Evolutionary conservation across 2,113 vertebrate genomes (phyloP), one percentile per base, ranked within the genome.

Genomic region (Callithrix jacchus): DNA sequence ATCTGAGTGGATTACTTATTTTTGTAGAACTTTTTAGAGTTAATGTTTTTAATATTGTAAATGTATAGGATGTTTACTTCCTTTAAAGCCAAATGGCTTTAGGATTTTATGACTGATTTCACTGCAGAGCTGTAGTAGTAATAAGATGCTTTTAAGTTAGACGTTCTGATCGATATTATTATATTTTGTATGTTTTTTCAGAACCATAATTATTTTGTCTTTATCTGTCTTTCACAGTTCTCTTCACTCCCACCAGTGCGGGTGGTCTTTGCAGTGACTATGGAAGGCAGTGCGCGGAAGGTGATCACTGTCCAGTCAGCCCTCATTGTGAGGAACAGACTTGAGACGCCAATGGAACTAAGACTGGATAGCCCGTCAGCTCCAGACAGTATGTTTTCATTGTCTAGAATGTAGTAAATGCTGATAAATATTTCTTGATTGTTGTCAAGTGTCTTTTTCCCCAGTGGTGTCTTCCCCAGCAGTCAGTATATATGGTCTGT

Each of bases 271-370:
- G 99, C 99, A 0, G 99, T 99, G 23, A 99, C 99, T 0, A 99
- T 99, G 99, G 99, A 99, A 97, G 99, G 99, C 40, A 99, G 99
- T 0, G 99, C 99, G 61, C 98, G 99, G 84, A 99, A 99, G 87
- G 99, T 99, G 25, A 99, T 99, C 81, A 99, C 99, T 0, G 99
- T 99, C 3, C 99, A 99, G 25, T 99, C 99, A 0, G 99, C 99
- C 47, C 98, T 99, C 94, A 99, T 99, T 80, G 99, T 99, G 93
- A 99, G 98, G 98, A 99, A 99, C 98, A 99, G 98, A 35, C 98
- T 99, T 74, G 99, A 99, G 84, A 99, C 98, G 0, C 99, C 99
- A 0, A 99, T 99, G 99, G 99, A 99, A 40, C 98, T 99, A 3
- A 89, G 99, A 0, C 98, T 99, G 16, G 99, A 99, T 91, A 99